Conservation (phyloP, 2,888 invertebrate genomes). For the Sicus ferrugineus region DNA sequence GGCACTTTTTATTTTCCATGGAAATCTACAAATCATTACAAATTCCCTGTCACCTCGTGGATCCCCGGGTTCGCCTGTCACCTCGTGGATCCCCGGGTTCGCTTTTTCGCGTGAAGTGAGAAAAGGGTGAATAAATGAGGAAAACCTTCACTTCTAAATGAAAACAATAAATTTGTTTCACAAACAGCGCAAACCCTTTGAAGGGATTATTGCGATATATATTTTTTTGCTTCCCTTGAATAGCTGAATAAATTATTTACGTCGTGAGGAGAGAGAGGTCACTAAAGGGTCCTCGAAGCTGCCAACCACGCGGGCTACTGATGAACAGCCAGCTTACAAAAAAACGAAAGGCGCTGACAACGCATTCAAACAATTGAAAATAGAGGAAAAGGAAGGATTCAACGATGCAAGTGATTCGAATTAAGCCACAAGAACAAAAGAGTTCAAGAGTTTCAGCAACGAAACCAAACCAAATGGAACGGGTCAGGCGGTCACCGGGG, state of each 20-base stretch:
- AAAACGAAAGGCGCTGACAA: background rate
- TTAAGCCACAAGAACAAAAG: background rate
- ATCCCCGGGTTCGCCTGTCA: background rate
- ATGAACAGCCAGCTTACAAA: background rate
- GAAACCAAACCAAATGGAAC: background rate
- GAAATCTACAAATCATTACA: background rate
- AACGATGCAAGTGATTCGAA: background rate
- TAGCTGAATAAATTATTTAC: conserved; percentile 4
- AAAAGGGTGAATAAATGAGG: background rate
- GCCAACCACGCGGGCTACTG: background rate
- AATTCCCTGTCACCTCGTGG: background rate
- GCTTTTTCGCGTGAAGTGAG: background rate
- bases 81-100: background rate
- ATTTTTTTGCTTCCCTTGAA: background rate
- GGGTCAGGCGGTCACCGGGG: background rate
- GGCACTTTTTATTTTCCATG: background rate
- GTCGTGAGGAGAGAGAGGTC: background rate
- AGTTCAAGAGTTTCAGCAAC: background rate
- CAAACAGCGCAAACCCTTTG: background rate
- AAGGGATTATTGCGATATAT: conserved; percentile 3
- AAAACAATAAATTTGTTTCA: conserved; percentile 15
- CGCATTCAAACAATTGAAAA: background rate
- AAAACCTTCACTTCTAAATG: background rate
- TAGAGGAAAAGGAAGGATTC: background rate
- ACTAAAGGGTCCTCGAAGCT: background rate